Percentiles rank a stretch among this genome's conserved stretches.
These are phyloP conservation scores for Abrostola triplasia DNA, from an alignment of 2,888 invertebrate species.

Conservation along the genomic window DNA sequence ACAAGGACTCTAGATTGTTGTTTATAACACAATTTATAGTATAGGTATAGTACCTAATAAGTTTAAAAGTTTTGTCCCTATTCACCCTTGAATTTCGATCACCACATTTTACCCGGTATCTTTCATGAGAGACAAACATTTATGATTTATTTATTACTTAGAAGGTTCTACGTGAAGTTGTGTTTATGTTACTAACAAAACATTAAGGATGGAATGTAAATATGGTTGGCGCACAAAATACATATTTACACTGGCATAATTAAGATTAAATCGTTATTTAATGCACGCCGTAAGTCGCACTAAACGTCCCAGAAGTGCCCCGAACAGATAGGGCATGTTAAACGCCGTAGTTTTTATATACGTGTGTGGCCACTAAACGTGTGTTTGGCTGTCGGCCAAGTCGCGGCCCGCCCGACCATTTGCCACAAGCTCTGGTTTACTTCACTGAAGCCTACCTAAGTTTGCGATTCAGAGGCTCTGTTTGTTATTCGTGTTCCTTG, in stretches of 20 bases:
- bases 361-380: constrained; percentile 66
- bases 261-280: constrained; percentile 9
- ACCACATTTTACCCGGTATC: too few relatives aligned
- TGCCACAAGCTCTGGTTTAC: constrained; percentile 62
- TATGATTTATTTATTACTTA: too few relatives aligned
- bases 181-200: not conserved
- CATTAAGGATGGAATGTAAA: not conserved
- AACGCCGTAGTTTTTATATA: constrained; percentile 63
- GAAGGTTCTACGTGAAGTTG: too few relatives aligned
- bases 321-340: constrained; percentile 54
- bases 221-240: not conserved
- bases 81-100: too few relatives aligned
- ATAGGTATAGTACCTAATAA: too few relatives aligned
- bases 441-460: constrained; percentile 58
- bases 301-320: constrained; percentile 12
- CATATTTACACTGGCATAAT: not conserved
- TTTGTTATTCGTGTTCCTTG: constrained; percentile 56
- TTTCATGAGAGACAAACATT: too few relatives aligned
- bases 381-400: constrained; percentile 70
- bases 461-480: constrained; percentile 51
- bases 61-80: too few relatives aligned
- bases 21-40: too few relatives aligned
- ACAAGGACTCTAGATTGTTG: too few relatives aligned
- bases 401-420: constrained; percentile 57
- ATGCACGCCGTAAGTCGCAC: constrained; percentile 12